Evolutionary conservation across 92 coral and sea anemone species (phyloP), one percentile per base, ranked within the genome.

Genomic region (Paramuricea clavata): DNA sequence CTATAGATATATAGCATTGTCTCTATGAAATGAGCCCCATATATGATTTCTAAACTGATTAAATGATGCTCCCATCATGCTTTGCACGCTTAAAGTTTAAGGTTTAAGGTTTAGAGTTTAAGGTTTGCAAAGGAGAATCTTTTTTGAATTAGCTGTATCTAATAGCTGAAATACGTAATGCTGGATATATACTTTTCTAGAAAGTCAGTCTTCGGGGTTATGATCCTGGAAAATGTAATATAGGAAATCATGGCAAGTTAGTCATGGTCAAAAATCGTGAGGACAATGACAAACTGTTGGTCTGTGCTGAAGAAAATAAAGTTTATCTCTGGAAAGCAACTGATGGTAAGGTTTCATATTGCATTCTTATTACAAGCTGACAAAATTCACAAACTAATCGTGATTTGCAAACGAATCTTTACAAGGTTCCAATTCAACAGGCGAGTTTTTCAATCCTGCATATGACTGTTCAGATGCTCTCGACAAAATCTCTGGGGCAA

Each of bases 381-480:
- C 15, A 47, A n/a, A n/a, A n/a, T n/a, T n/a, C n/a, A n/a, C n/a
- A 47, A 47, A 47, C 10, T 47, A 1, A 47, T 39, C 5, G 10
- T 4, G 10, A n/a, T n/a, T n/a, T n/a, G n/a, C 42, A 47, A 6
- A 47, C 17, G 9, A 68, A 4, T 23, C 39, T 23, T 30, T 25
- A 23, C 21, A 16, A 68, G 74, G 74, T 68, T 70, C 76, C 17
- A 70, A 43, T 26, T 26, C 76, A 15, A 7, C 76, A 2, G 76
- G 76, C 4, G 76, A 70, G 25, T 70, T 26, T 34, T 70, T 70
- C 30, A 43, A 70, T 70, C 76, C 76, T 35, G 76, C 42, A 3
- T 30, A 32, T 25, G 73, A 67, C 49, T 70, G 76, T 21, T 19
- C 19, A 6, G 62, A 54, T 54, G 19, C 19, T 54, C 27, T 54